These are phyloP conservation scores for Leucoma salicis DNA, from an alignment of 2,888 invertebrate genomes.

Conservation along the genomic window DNA sequence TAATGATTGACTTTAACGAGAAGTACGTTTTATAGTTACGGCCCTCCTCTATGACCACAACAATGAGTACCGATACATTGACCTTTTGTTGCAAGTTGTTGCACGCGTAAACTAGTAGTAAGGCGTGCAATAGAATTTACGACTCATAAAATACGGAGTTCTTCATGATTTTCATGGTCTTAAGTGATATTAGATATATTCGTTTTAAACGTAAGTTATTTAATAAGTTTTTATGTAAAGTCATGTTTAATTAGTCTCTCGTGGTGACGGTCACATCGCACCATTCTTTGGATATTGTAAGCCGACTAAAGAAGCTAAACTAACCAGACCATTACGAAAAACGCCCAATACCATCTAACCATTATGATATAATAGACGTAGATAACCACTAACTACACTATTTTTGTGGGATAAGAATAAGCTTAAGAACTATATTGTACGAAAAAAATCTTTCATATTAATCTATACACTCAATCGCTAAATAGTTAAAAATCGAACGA, in stretches of 20 bases:
- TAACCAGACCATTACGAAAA: too few species aligned
- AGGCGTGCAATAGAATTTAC: conserved; percentile 23
- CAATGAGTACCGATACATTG: conserved; percentile 34
- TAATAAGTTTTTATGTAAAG: neutral
- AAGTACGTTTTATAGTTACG: conserved; percentile 27
- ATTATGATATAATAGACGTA: too few species aligned
- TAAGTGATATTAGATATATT: neutral
- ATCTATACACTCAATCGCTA: too few species aligned
- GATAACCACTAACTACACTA: too few species aligned
- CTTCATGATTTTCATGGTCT: conserved; percentile 11
- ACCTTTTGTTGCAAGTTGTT: conserved; percentile 29
- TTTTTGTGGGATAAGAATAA: too few species aligned
- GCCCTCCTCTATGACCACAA: conserved; percentile 33
- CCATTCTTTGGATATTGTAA: too few species aligned
- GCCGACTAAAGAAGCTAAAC: too few species aligned
- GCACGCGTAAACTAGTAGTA: conserved; percentile 24
- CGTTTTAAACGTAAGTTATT: neutral
- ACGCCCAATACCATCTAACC: too few species aligned
- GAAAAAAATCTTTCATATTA: too few species aligned
- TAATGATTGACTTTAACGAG: conserved; percentile 29
- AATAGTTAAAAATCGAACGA: too few species aligned
- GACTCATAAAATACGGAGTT: conserved; percentile 18
- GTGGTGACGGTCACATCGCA: too few species aligned
- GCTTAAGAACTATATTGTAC: too few species aligned
- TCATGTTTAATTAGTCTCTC: neutral